Base-by-base conservation (phyloP, 2,113 vertebrate species). In the Paradoxurus hermaphroditus region DNA sequence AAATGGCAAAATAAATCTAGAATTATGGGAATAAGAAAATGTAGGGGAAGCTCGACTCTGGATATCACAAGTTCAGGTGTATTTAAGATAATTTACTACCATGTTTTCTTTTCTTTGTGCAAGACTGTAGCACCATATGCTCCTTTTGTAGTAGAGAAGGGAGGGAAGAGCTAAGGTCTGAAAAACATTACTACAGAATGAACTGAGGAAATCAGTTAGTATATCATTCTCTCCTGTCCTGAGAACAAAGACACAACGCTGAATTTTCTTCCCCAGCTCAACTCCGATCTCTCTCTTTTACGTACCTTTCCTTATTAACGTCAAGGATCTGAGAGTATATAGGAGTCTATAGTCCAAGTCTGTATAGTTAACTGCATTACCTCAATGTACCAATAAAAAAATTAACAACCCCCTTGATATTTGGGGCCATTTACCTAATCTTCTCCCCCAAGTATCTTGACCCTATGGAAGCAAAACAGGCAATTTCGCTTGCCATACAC, bases 1-100 rank as follows among this genome's bases (percentile, higher is more conserved):
- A 97, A 97, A 98, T 86, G 82, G 90, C 70, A 98, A 98, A 98
- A 98, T 98, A 98, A 98, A 98, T 98, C 94, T 97, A 98, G 98
- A 98, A 97, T 98, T 97, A 97, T 2, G 11, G 95, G 95, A 62
- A 93, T 97, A 97, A 97, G 97, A 92, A 91, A 53, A 96, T 88
- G 90, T 93, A 94, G 92, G 93, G 95, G 87, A 97, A 96, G 72
- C 94, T 97, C 95, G 82, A 97, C 25, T 78, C 3, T 0, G 87
- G 67, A 84, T 97, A 97, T 96, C 0, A 0, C 94, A 94, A 98
- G 95, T 96, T 97, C 98, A 99, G 98, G 98, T 99, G 97, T 96
- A 97, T 97, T 95, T 97, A 87, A 93, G 97, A 98, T 97, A 98
- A 98, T 98, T 98, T 98, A 98, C 96, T 93, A 16, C 93, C 36